Evolutionary conservation across 1,140 invertebrate species (phyloP).

Genomic region (Drosophila nigromelanica): DNA sequence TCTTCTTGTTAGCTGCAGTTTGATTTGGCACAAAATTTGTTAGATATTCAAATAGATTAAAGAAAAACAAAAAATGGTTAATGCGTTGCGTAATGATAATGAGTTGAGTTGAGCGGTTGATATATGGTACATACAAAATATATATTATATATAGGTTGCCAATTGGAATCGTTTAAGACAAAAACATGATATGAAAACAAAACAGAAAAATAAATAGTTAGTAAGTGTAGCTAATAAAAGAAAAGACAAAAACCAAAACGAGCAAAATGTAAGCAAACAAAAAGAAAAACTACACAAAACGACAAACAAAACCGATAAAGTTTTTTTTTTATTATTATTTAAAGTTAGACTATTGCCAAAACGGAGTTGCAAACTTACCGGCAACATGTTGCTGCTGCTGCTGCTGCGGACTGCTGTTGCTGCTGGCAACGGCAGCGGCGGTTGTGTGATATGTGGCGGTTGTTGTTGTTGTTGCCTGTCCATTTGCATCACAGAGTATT

Average conservation of each 20-base stretch:
- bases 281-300: constrained; percentile 35
- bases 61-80: constrained; percentile 35
- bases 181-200: background rate
- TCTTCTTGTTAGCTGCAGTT: constrained; percentile 30
- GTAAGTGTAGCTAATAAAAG: constrained; percentile 32
- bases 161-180: constrained; percentile 25
- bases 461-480: constrained; percentile 56
- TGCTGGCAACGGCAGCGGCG: constrained; percentile 44
- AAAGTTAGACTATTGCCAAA: background rate
- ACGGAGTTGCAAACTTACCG: constrained; percentile 58
- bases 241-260: constrained; percentile 17
- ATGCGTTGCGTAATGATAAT: constrained; percentile 16
- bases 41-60: constrained; percentile 19
- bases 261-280: constrained; percentile 43
- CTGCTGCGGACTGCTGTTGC: constrained; percentile 58
- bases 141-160: constrained; percentile 7
- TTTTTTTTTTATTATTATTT: background rate
- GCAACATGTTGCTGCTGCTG: constrained; percentile 71
- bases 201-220: constrained; percentile 8
- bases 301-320: constrained; percentile 32
- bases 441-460: constrained; percentile 73
- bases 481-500: constrained; percentile 79
- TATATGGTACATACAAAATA: background rate
- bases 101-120: constrained; percentile 6
- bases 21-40: constrained; percentile 43